These are phyloP conservation scores for Sialia sialis DNA, from an alignment of 2,113 vertebrate species.

Conservation along the genomic window DNA sequence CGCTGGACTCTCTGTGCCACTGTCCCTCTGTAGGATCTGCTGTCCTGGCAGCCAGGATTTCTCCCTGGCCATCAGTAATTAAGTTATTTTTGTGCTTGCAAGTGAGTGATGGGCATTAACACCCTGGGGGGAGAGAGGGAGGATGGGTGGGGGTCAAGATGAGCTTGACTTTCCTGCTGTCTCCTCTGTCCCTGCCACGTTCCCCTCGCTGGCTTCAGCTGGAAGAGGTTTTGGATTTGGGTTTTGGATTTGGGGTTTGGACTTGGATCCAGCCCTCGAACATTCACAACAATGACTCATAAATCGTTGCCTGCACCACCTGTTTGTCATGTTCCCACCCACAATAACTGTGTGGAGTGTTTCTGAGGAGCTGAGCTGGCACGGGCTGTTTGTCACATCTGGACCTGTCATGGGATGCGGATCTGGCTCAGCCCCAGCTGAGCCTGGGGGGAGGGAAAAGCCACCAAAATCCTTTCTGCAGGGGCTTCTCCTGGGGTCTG, in stretches of 20 bases:
- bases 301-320: neutral
- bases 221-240: neutral
- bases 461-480: neutral
- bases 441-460: neutral
- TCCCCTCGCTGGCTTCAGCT: neutral
- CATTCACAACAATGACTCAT: constrained; percentile 12
- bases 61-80: neutral
- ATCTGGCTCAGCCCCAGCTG: neutral
- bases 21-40: neutral
- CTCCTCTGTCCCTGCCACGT: neutral
- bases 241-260: neutral
- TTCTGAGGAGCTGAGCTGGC: constrained; percentile 21
- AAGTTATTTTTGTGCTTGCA: neutral
- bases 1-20: neutral
- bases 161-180: neutral
- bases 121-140: too few relatives aligned
- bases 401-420: neutral
- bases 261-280: neutral
- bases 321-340: constrained; percentile 18
- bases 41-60: neutral
- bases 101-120: neutral
- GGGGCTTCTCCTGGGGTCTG: neutral
- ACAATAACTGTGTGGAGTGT: neutral
- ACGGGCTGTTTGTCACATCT: constrained; percentile 23
- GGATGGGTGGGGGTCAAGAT: neutral